Evolutionary conservation across 2,113 vertebrate genomes (phyloP), one percentile per base, ranked within the genome.

Genomic region (Irena cyanogastra): DNA sequence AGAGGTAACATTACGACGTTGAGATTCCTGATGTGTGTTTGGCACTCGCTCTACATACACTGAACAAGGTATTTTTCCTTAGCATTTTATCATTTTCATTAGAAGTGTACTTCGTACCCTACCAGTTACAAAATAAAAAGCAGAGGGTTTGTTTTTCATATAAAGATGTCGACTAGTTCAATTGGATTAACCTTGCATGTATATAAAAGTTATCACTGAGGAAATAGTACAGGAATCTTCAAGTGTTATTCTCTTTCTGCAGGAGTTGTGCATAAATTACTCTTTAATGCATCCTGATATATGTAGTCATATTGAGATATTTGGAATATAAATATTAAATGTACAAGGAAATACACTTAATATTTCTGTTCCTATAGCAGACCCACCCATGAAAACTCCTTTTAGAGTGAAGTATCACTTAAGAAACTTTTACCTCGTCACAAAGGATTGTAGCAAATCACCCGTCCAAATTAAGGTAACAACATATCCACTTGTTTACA

Each of bases 321-420:
- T 37, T 94, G 70, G 79, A 95, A 93, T 96, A 96, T 59, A 97
- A 96, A 96, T 94, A 97, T 97, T 97, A 98, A 98, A 96, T 98
- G 96, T 98, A 96, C 84, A 97, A 83, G 37, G 33, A 92, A 95
- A 97, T 97, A 98, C 96, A 98, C 96, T 96, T 97, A 97, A 97
- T 97, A 97, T 94, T 97, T 86, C 76, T 90, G 45, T 81, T 96
- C 70, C 44, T 80, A 70, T 89, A 97, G 89, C 70, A 96, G 92
- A 97, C 61, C 91, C 76, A 94, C 63, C 53, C 70, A 72, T 41
- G 78, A 92, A 95, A 94, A 87, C 80, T 64, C 87, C 60, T 97
- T 86, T 83, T 71, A 89, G 86, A 85, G 13, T 74, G 71, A 97
- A 97, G 71, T 57, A 93, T 96, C 74, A 78, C 90, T 95, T 75